phyloP scores from a whole-genome alignment of 2,888 invertebrate species.

The Dasysyrphus tricinctus region DNA sequence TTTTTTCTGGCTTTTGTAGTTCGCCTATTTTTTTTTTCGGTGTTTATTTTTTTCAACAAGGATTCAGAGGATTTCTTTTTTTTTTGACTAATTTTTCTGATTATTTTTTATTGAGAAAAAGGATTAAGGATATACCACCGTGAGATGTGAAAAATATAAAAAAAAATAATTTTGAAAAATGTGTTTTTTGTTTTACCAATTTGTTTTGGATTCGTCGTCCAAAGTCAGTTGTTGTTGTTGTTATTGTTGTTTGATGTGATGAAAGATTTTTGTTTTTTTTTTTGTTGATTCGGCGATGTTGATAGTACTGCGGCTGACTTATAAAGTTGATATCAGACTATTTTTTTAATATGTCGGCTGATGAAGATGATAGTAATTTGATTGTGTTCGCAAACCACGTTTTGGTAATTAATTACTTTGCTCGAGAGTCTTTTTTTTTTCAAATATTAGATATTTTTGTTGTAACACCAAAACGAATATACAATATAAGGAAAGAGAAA shows the following conservation, averaged over 20 bases:
- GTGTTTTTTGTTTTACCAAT: constrained; percentile 68
- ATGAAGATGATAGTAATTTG: constrained; percentile 41
- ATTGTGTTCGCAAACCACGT: constrained; percentile 65
- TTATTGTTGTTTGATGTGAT: constrained; percentile 49
- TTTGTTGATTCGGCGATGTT: constrained; percentile 30
- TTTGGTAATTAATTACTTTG: constrained; percentile 65
- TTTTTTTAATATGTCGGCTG: constrained; percentile 35
- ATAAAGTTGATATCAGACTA: constrained; percentile 37
- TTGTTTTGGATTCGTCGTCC: constrained; percentile 70
- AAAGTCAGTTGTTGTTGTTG: constrained; percentile 47
- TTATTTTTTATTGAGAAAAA: constrained; percentile 6
- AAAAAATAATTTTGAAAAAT: constrained; percentile 27
- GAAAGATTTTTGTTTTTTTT: constrained; percentile 1
- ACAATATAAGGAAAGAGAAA: constrained; percentile 25
- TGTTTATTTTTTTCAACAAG: constrained; percentile 2
- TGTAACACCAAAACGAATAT: constrained; percentile 39
- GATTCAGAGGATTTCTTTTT: constrained; percentile 2
- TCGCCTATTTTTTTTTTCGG: not conserved
- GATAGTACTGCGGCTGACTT: constrained; percentile 30
- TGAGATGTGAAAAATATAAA: constrained; percentile 44
- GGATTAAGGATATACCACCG: constrained; percentile 63
- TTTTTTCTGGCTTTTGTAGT: constrained; percentile 31
- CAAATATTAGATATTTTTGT: constrained; percentile 19
- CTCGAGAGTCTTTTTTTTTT: constrained; percentile 54
- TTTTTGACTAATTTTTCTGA: not conserved